Evolutionary conservation across 2,797 vertebrate genomes (phyloP), one percentile per base, ranked within the genome.

Genomic region (Allobates femoralis): DNA sequence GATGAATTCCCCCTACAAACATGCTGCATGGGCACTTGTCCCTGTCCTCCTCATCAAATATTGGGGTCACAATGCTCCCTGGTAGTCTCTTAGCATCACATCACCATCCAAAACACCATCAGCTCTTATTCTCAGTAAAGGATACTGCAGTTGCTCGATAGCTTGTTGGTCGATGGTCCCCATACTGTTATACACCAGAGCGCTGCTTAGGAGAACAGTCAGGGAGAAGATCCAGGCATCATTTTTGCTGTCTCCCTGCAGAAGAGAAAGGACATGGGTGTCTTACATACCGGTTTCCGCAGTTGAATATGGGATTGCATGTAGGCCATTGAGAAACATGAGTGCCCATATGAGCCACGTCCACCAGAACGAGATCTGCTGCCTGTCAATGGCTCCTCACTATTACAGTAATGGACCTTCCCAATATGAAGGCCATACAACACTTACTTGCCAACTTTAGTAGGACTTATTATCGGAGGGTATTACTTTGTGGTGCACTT

Each of bases 211-310:
- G 1, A 83, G 64, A 16, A 83, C 50, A 11, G 81, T 34, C 71
- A 84, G 16, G 56, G 34, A 84, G 82, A 84, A 84, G 71, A 84
- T 76, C 82, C 82, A 84, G 16, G 26, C 2, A 62, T 84, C 82
- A 84, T 84, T 84, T n/a, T 66, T 76, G 41, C 71, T 64, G 71
- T 76, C 71, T 21, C 71, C 82, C 82, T 84, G 73, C 21, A 50
- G 30, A 5, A 50, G 10, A 73, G 50, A 64, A 51, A 79, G 11
- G 56, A 19, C 23, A 4, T 32, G 16, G 7, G 30, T 0, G 18
- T 18, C 6, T 11, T 37, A 41, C 14, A 23, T 69, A 53, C 3
- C 12, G 11, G 16, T 53, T 53, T 53, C 51, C 16, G 5, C 19
- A 37, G 2, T 1, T 11, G 21, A 23, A 15, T 23, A 32, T 3